Evolutionary conservation across 2,888 invertebrate genomes (phyloP), one percentile per base, ranked within the genome.

Genomic region (Zhuqinia jingwanae): DNA sequence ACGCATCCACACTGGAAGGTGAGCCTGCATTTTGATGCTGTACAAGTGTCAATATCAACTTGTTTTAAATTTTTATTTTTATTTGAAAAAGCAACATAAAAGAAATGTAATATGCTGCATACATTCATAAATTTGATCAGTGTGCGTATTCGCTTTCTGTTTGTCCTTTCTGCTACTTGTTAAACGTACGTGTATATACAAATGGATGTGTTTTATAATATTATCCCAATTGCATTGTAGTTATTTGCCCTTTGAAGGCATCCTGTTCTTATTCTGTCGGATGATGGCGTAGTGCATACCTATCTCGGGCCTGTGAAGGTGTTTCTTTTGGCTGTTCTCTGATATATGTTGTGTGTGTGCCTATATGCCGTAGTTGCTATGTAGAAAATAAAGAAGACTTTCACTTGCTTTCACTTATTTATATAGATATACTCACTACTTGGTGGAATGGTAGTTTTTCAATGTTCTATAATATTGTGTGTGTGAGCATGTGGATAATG

Each of bases 211-310:
- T 47, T 15, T 50, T 25, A n/a, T 73, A 73, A 47, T 47, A 50
- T 25, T 50, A 65, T 42, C 56, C 45, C 73, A 50, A 81, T 81
- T 60, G 81, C 81, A 58, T 30, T 47, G 36, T 73, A 73, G 73
- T 83, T 76, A 73, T 83, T 76, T 76, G 82, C 73, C 81, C 82
- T 83, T 83, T 83, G 83, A 83, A 83, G 76, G 76, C 53, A 77
- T 47, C 27, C 50, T 15, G 25, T 75, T 70, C 25, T 27, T 50
- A 30, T 53, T 5, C 27, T 53, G 30, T 20, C 8, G 45, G 42
- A n/a, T 82, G 75, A 27, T 83, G 76, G 65, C 47, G 20, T 60
- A 50, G 76, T 60, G 75, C 76, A n/a, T n/a, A n/a, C n/a, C n/a
- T n/a, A n/a, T n/a, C n/a, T n/a, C n/a, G n/a, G n/a, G n/a, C n/a